Base-by-base conservation (phyloP, 2,888 invertebrate species). In the Chironomus riparius region DNA sequence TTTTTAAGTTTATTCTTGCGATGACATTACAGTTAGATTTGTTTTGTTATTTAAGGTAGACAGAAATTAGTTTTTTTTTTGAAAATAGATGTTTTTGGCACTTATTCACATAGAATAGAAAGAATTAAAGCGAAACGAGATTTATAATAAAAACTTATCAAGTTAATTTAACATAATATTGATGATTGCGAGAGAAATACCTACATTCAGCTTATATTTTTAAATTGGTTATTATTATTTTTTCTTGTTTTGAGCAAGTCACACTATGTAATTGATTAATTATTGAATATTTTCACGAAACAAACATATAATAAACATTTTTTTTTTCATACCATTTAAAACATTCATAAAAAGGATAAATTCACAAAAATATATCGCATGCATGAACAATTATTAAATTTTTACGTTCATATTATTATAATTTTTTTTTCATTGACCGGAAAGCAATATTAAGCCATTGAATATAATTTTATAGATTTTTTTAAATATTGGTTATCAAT, bases 131-230 rank as follows among this genome's bases (percentile, higher is more conserved):
- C 56, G n/a, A 56, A 56, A 56, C 56, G 56, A 68, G 38, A 18
- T 70, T 21, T 47, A 50, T 24, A 71, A 73, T 18, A 73, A 47
- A 15, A 47, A 15, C 72, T 73, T 73, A 73, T 73, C 72, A 73
- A 68, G 28, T 68, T 38, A 38, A 73, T 21, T 24, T 62, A 61
- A 73, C 72, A 50, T 62, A 71, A 56, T 56, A 73, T 73, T 73
- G 72, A 73, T 73, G 72, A 73, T 73, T 73, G 72, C 72, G 72
- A 62, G 72, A 73, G 72, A 73, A 73, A 73, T 73, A 62, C 62
- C 24, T 61, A 73, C 38, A 56, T 73, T 70, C 21, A 65, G n/a
- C 24, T 48, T 22, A 47, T 70, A 13, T 38, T 38, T 38, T 38
- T 38, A 38, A 38, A 68, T 47, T 21, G 15, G 18, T 65, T 24